Conservation (phyloP, 2,888 invertebrate species). For the Teleogryllus oceanicus region DNA sequence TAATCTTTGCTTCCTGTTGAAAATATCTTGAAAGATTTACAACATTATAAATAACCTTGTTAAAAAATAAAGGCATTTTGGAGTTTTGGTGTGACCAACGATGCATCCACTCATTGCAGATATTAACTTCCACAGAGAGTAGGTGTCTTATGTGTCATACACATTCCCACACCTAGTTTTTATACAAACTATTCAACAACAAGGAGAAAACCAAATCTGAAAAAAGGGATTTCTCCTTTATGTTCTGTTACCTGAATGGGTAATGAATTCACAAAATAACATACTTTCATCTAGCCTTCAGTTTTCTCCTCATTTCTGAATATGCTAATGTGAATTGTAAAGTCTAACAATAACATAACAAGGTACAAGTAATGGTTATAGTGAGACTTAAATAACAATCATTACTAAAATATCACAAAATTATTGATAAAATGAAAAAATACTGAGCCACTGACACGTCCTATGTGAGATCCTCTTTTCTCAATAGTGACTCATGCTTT, state of each 20-base stretch:
- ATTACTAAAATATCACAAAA: slow-evolving; percentile 58
- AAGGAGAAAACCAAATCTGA: slow-evolving; percentile 46
- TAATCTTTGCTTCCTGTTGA: slow-evolving; percentile 30
- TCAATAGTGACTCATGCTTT: slow-evolving; percentile 38
- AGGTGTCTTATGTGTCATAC: slow-evolving; percentile 35
- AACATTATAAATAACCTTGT: slow-evolving; percentile 36
- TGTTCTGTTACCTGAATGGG: slow-evolving; percentile 40
- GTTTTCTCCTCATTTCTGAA: slow-evolving; percentile 49
- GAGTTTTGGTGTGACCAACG: slow-evolving; percentile 36
- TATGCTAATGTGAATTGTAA: slow-evolving; percentile 50
- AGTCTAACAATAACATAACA: slow-evolving; percentile 47
- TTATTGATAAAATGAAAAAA: slow-evolving; percentile 53
- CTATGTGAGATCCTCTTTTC: slow-evolving; percentile 40
- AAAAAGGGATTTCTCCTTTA: slow-evolving; percentile 27
- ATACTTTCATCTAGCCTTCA: slow-evolving; percentile 44
- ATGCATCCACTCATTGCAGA: slow-evolving; percentile 36
- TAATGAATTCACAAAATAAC: slow-evolving; percentile 50
- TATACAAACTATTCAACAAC: slow-evolving; percentile 46
- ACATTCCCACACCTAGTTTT: slow-evolving; percentile 34
- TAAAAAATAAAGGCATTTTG: slow-evolving; percentile 40
- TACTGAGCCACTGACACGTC: slow-evolving; percentile 52
- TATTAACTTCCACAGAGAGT: slow-evolving; percentile 36
- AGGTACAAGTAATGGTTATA: slow-evolving; percentile 46
- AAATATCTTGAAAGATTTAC: slow-evolving; percentile 40
- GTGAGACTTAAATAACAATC: slow-evolving; percentile 56